Evolutionary conservation across 2,113 vertebrate genomes (phyloP).

Genomic region (Pteropus alecto): DNA sequence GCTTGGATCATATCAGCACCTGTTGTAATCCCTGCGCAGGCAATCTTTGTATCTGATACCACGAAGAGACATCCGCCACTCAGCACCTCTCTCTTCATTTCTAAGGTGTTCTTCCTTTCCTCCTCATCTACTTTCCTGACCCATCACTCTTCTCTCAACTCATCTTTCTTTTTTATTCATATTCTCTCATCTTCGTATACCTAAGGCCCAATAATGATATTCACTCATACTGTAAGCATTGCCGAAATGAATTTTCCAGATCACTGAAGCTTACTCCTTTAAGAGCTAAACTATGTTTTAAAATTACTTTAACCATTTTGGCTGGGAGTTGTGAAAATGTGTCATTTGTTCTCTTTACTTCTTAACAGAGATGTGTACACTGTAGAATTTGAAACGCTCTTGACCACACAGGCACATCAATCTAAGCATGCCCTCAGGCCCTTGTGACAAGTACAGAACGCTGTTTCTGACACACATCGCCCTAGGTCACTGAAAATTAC

Average conservation of each 20-base stretch:
- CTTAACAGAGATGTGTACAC: neutral
- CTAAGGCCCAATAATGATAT: constrained; percentile 17
- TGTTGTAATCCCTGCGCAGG: neutral
- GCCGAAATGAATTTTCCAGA: constrained; percentile 44
- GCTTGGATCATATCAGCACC: neutral
- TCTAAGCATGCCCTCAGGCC: neutral
- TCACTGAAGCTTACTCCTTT: constrained; percentile 3
- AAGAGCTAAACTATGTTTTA: constrained; percentile 11
- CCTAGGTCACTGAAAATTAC: neutral
- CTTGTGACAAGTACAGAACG: neutral
- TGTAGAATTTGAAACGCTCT: neutral
- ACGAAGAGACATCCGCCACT: neutral
- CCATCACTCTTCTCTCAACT: neutral
- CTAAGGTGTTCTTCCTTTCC: neutral
- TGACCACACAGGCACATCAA: neutral
- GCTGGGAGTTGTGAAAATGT: neutral
- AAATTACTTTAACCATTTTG: constrained; percentile 24
- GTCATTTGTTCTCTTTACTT: neutral
- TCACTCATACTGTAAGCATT: neutral
- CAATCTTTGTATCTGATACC: neutral
- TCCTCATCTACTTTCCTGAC: neutral
- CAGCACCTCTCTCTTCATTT: neutral
- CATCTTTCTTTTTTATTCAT: neutral
- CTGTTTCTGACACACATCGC: neutral
- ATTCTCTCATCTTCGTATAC: neutral